Conservation (phyloP, 2,113 vertebrate species). For the Formicarius rufipectus region DNA sequence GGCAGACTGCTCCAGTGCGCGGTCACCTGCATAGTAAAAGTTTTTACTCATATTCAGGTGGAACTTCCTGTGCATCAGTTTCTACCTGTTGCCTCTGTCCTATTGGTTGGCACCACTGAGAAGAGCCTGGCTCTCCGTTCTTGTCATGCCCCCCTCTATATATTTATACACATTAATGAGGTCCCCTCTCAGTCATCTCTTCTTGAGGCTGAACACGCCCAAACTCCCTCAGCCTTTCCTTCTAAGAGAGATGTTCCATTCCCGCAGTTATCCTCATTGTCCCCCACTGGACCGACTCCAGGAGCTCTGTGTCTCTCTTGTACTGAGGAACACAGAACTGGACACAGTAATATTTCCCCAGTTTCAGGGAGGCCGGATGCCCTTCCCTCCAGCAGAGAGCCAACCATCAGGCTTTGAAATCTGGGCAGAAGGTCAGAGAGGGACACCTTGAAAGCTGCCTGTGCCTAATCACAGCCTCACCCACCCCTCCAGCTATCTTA, state of each 20-base stretch:
- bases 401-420: neutral
- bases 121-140: neutral
- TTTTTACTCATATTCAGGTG: neutral
- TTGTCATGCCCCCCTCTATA: too few species aligned
- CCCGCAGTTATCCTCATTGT: neutral
- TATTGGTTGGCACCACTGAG: neutral
- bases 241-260: neutral
- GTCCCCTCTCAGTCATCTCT: neutral
- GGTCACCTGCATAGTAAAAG: neutral
- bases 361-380: accelerated
- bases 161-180: neutral
- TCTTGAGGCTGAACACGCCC: neutral
- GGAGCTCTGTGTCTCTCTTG: neutral
- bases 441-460: neutral
- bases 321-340: neutral
- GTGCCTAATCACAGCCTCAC: neutral
- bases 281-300: neutral
- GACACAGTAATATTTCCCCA: neutral
- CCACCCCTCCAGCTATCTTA: neutral
- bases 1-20: neutral
- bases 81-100: neutral
- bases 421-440: neutral
- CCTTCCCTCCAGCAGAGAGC: neutral
- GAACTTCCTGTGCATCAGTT: neutral
- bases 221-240: neutral